These are phyloP conservation scores for Dipodomys merriami DNA, from an alignment of 2,113 vertebrate genomes.

Conservation along the genomic window DNA sequence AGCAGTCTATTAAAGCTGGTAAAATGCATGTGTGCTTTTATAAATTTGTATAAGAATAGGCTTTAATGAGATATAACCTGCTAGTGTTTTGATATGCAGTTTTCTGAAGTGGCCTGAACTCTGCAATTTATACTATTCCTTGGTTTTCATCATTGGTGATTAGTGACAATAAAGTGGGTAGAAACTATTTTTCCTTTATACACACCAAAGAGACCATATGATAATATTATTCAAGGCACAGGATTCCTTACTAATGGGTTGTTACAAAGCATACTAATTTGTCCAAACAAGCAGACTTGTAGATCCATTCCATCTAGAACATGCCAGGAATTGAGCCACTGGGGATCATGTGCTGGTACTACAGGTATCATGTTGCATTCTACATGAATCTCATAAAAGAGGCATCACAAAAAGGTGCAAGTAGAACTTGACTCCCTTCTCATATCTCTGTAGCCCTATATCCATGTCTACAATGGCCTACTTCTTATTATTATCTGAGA, in stretches of 20 bases:
- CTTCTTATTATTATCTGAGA: neutral
- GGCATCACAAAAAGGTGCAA: conserved; percentile 1
- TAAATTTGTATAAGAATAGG: neutral
- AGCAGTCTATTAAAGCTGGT: neutral
- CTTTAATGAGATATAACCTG: conserved; percentile 2
- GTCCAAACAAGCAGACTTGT: neutral
- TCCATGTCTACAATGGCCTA: neutral
- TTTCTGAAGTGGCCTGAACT: neutral
- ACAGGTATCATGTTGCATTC: neutral
- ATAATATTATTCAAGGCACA: conserved; percentile 10
- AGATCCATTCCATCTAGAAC: neutral
- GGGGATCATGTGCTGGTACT: neutral
- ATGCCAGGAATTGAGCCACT: neutral
- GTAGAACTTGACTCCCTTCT: neutral
- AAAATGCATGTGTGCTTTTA: neutral
- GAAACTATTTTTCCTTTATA: neutral
- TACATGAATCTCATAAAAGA: neutral
- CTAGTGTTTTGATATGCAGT: neutral
- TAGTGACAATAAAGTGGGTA: neutral
- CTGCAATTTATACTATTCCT: neutral
- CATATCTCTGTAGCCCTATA: neutral
- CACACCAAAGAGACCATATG: neutral
- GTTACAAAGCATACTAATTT: conserved; percentile 31
- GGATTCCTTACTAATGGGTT: neutral
- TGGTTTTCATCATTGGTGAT: conserved; percentile 23